Conservation (phyloP, 2,888 invertebrate species). For the Drosophila rellima region DNA sequence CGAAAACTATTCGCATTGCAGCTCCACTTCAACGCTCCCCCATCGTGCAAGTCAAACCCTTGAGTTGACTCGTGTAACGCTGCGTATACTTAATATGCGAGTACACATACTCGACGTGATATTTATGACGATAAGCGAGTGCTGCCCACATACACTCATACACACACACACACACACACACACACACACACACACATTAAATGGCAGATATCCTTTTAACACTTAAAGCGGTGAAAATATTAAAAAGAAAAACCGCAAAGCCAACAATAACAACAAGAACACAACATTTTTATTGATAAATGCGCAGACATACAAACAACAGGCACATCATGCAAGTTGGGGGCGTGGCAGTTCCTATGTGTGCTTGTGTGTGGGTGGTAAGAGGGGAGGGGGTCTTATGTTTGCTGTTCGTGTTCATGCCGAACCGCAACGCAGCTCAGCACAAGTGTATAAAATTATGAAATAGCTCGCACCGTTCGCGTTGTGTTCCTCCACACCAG, state of each 20-base stretch:
- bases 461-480: slow-evolving; percentile 73
- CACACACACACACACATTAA: slow-evolving; percentile 58
- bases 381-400: slow-evolving; percentile 22
- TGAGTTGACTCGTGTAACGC: slow-evolving; percentile 45
- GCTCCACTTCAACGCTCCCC: slow-evolving; percentile 18
- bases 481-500: slow-evolving; percentile 40
- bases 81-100: slow-evolving; percentile 74
- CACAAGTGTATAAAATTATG: slow-evolving; percentile 83
- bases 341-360: slow-evolving; percentile 19
- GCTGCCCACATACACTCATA: slow-evolving; percentile 26
- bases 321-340: slow-evolving; percentile 15
- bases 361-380: slow-evolving; percentile 17
- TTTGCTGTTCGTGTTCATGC: slow-evolving; percentile 68
- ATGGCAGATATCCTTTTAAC: slow-evolving; percentile 82
- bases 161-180: slow-evolving; percentile 22
- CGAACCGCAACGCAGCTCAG: slow-evolving; percentile 72
- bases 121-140: slow-evolving; percentile 74
- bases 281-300: slow-evolving; percentile 83
- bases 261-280: slow-evolving; percentile 71
- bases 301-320: slow-evolving; percentile 66
- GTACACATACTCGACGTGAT: slow-evolving; percentile 50
- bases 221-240: slow-evolving; percentile 81
- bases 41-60: slow-evolving; percentile 35
- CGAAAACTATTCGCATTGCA: slow-evolving; percentile 28
- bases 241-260: slow-evolving; percentile 82